Base-by-base conservation (phyloP, 1,140 invertebrate genomes). In the Lethrus apterus region DNA sequence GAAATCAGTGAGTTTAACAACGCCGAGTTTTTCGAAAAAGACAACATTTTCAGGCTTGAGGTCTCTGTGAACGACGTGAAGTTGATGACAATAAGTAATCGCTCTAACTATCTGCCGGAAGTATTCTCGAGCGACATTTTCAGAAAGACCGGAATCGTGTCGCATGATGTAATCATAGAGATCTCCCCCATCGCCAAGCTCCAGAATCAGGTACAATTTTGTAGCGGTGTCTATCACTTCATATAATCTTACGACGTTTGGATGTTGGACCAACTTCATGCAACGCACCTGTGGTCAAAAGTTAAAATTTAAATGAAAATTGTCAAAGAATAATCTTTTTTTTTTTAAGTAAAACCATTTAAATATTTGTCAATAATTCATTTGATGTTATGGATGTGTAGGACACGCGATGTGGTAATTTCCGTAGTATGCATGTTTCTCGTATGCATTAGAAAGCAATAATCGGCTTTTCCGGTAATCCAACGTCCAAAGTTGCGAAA, bases 151-250 rank as follows among this genome's bases (percentile, higher is more conserved):
- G 49, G 84, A 77, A 59, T 94, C 91, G 68, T 97, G 90, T 67
- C 86, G 84, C 87, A 98, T 95, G 60, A 99, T 99, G 67, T 97
- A 97, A 74, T 99, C 95, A 70, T 98, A 99, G 58, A 99, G 81
- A 75, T 99, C 96, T 17, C 95, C 93, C 23, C 93, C 96, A 76
- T 99, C 94, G n/a, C 92, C 95, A 48, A 98, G 71, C 75, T 99
- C 95, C 58, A 99, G 73, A 62, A 99, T 96, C 59, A 98, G 76
- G 71, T 93, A 94, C 48, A 95, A 72, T 72, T 95, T 94, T 44
- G 90, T 93, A 62, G 91, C 89, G 13, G 96, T 99, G 71, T 99
- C 97, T 62, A 99, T 99, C 33, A 98, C 93, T 77, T 99, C 94
- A 69, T 99, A 99, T 5, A 99, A 72, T 35, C 95, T 76, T 10